These are phyloP conservation scores for Tholera decimalis DNA, from an alignment of 2,888 invertebrate species.

Conservation along the genomic window DNA sequence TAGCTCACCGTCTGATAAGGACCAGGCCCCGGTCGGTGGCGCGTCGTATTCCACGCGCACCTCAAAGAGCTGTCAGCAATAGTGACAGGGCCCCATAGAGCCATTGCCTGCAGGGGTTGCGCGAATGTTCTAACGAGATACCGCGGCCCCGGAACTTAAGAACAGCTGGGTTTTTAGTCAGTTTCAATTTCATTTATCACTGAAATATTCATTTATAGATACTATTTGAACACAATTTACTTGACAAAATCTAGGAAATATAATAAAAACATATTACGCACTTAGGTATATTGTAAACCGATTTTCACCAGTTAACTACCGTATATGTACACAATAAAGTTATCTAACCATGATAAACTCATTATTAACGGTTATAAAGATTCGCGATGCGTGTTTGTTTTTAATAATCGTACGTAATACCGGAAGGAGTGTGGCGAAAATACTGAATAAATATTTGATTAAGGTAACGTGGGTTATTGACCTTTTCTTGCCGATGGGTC, in stretches of 20 bases:
- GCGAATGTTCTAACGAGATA: too few relatives aligned
- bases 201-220: too few relatives aligned
- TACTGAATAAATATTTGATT: conserved; percentile 33
- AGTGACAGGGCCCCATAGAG: too few relatives aligned
- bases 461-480: conserved; percentile 7
- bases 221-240: too few relatives aligned
- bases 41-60: too few relatives aligned
- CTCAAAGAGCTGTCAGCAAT: too few relatives aligned
- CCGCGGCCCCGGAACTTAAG: too few relatives aligned
- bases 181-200: too few relatives aligned
- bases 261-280: conserved; percentile 22
- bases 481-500: conserved; percentile 4
- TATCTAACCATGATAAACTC: conserved; percentile 52
- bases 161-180: too few relatives aligned
- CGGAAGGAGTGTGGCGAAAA: conserved; percentile 22
- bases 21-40: too few relatives aligned
- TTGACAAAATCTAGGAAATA: background rate
- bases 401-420: conserved; percentile 37
- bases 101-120: too few relatives aligned
- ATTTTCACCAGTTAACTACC: conserved; percentile 30
- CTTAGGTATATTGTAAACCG: conserved; percentile 15
- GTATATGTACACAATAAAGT: conserved; percentile 39
- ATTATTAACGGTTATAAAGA: conserved; percentile 24
- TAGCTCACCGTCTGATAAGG: too few relatives aligned
- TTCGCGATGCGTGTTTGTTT: conserved; percentile 40